These are phyloP conservation scores for Chionis minor DNA, from an alignment of 2,113 vertebrate species.

Conservation along the genomic window DNA sequence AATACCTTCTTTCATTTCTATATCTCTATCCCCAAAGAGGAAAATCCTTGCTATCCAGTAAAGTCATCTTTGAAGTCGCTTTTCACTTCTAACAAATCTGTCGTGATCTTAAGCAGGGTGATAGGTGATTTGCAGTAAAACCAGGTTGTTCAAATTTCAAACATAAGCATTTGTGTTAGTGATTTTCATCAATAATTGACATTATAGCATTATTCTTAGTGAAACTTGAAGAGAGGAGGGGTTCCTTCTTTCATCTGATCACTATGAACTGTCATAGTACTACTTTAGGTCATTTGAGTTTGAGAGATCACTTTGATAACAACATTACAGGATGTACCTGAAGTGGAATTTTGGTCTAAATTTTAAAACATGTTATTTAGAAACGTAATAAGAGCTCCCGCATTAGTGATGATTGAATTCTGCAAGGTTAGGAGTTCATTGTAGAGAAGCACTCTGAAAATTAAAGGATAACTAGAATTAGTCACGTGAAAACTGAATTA, in stretches of 20 bases:
- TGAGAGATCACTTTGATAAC: background rate
- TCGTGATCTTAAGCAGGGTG: background rate
- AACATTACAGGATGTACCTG: background rate
- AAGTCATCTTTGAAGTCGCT: background rate
- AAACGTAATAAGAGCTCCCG: background rate
- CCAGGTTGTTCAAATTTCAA: background rate
- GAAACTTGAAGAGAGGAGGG: background rate
- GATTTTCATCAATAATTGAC: constrained; percentile 2
- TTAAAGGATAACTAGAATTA: background rate
- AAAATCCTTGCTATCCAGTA: background rate
- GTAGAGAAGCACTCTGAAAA: background rate
- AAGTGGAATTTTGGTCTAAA: background rate
- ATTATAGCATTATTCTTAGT: background rate
- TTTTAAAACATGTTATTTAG: background rate
- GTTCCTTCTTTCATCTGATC: background rate
- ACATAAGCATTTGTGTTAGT: background rate
- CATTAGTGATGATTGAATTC: background rate
- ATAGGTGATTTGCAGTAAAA: background rate
- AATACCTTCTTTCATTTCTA: background rate
- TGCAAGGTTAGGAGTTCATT: background rate
- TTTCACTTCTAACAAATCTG: background rate
- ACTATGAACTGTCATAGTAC: background rate
- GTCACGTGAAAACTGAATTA: background rate
- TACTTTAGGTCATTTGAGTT: background rate
- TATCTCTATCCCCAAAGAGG: background rate